Evolutionary conservation across 2,113 vertebrate species (phyloP).

Genomic region (Arvicanthis niloticus): DNA sequence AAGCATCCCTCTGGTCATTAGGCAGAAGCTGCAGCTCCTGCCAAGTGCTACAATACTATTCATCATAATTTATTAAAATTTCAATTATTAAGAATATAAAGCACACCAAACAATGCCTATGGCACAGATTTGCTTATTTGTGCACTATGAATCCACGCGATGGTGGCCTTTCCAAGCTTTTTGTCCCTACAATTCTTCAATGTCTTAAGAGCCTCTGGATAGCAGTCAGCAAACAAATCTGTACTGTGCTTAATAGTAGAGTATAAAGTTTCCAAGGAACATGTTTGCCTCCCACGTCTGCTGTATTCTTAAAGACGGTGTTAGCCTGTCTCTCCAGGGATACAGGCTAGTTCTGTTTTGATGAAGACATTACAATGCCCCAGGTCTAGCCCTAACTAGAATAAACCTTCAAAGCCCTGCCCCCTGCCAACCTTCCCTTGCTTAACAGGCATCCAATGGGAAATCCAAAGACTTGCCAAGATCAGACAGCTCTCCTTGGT

Average conservation of each 20-base stretch:
- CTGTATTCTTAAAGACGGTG: background rate
- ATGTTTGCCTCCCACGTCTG: background rate
- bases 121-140: background rate
- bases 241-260: background rate
- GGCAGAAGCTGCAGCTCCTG: background rate
- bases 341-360: background rate
- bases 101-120: background rate
- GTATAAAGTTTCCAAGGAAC: background rate
- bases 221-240: background rate
- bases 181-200: slow-evolving; percentile 25
- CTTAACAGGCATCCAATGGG: background rate
- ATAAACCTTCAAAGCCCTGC: background rate
- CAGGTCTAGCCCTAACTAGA: background rate
- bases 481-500: background rate
- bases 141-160: background rate
- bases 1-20: background rate
- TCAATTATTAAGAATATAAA: slow-evolving; percentile 51
- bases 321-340: background rate
- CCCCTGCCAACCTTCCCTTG: background rate
- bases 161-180: background rate
- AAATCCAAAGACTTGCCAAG: background rate
- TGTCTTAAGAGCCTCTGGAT: background rate
- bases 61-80: slow-evolving; percentile 27
- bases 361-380: background rate
- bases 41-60: background rate